These are phyloP conservation scores for Lonchura striata DNA, from an alignment of 2,113 vertebrate species.

Conservation along the genomic window DNA sequence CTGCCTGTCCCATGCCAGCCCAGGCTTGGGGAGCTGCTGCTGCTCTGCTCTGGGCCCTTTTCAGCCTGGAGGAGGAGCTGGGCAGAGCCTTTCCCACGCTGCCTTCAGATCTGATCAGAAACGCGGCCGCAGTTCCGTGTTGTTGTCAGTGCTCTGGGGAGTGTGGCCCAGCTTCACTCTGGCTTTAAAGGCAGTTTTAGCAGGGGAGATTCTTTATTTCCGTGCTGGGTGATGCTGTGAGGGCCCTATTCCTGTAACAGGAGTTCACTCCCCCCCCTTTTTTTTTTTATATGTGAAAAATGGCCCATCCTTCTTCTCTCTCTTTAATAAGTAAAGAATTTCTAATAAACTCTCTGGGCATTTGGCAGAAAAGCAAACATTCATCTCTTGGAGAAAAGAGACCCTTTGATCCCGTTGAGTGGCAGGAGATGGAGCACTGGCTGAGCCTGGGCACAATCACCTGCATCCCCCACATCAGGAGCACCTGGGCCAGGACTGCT, in stretches of 20 bases:
- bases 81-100: neutral
- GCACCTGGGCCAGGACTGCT: slow-evolving; percentile 19
- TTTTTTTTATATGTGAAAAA: neutral
- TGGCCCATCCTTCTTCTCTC: neutral
- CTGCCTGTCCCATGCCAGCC: neutral
- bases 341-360: neutral
- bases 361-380: neutral
- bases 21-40: neutral
- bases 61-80: neutral
- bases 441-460: neutral
- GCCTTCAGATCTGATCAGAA: neutral
- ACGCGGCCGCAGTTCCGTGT: accelerated
- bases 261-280: neutral
- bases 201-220: neutral
- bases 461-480: neutral
- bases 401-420: neutral
- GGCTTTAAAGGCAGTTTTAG: neutral
- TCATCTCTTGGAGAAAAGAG: neutral
- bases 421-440: neutral
- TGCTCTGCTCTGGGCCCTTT: neutral
- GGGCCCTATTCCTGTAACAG: neutral
- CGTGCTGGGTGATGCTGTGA: neutral
- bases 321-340: neutral
- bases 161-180: neutral
- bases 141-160: neutral